Conservation (phyloP, 2,888 invertebrate genomes). For the Polyommatus iphigenia region DNA sequence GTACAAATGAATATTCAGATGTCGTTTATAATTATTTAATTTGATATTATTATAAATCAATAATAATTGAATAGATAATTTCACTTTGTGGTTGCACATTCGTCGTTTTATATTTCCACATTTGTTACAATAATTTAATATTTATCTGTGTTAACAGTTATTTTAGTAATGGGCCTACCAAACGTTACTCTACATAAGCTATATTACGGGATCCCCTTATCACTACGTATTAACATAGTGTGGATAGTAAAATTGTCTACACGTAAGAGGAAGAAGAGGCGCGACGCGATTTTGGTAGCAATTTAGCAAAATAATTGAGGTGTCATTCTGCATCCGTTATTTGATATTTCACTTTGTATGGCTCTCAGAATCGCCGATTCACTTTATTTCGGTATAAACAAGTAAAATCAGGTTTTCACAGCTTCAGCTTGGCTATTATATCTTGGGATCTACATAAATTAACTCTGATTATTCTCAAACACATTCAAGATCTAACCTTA, state of each 20-base stretch:
- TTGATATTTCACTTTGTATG: background rate
- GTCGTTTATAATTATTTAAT: constrained; percentile 28
- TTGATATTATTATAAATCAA: constrained; percentile 30
- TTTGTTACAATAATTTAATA: background rate
- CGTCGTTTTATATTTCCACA: constrained; percentile 12
- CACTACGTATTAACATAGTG: too few species aligned
- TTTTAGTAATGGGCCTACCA: background rate
- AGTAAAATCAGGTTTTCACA: too few species aligned
- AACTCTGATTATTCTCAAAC: too few species aligned
- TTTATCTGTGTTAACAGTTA: background rate
- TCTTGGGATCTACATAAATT: too few species aligned
- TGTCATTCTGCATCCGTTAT: background rate
- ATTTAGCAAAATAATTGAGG: background rate
- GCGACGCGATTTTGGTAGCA: too few species aligned
- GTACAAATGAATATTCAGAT: constrained; percentile 29
- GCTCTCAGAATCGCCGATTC: background rate
- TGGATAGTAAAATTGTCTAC: too few species aligned
- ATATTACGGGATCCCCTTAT: background rate
- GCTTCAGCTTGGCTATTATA: too few species aligned
- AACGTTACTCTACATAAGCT: background rate
- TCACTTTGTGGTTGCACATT: constrained; percentile 6
- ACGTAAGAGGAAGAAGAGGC: too few species aligned
- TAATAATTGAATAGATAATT: constrained; percentile 10
- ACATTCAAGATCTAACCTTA: too few species aligned
- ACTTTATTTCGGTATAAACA: background rate